Evolutionary conservation across 1,140 invertebrate species (phyloP), one percentile per base, ranked within the genome.

Genomic region (Panulirus ornatus): DNA sequence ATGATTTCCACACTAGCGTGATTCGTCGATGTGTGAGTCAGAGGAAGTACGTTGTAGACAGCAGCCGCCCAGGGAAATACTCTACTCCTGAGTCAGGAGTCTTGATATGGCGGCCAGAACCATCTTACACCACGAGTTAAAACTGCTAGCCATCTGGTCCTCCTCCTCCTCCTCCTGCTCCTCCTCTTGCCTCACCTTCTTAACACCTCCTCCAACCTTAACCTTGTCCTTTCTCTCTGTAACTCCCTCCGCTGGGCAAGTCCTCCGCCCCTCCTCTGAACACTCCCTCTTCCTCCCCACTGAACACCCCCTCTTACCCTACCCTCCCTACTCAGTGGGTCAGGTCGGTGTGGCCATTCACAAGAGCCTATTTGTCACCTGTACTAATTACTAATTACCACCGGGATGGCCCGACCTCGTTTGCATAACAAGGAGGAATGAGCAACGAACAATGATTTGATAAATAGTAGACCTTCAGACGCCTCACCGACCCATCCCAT

Each of bases 331-430:
- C 3, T n/a, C n/a, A 0, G 3, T 3, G 9, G 11, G 11, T 58
- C 11, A 22, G n/a, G 58, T 11, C n/a, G n/a, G 2, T 30, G 58
- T 5, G 58, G n/a, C n/a, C 3, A 27, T 27, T 30, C n/a, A 66
- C n/a, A 27, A 27, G 58, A 66, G 58, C 58, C n/a, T 30, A 66
- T 66, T 30, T 66, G 58, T 66, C 58, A 66, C 58, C 30, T 30
- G 58, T 30, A 27, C 58, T 66, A 66, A 66, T 66, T 66, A 66
- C 58, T 30, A 66, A 66, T 27, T 66, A 66, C 58, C n/a, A 30
- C 14, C n/a, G 22, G 58, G n/a, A 30, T 30, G n/a, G n/a, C 30
- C n/a, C n/a, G 51, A 27, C 22, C 58, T 66, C n/a, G 58, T 66
- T 27, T 66, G 58, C 58, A 27, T 30, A 27, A 66, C n/a, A 54